Evolutionary conservation across 2,113 vertebrate species (phyloP), one percentile per base, ranked within the genome.

Genomic region (Penelope pileata): DNA sequence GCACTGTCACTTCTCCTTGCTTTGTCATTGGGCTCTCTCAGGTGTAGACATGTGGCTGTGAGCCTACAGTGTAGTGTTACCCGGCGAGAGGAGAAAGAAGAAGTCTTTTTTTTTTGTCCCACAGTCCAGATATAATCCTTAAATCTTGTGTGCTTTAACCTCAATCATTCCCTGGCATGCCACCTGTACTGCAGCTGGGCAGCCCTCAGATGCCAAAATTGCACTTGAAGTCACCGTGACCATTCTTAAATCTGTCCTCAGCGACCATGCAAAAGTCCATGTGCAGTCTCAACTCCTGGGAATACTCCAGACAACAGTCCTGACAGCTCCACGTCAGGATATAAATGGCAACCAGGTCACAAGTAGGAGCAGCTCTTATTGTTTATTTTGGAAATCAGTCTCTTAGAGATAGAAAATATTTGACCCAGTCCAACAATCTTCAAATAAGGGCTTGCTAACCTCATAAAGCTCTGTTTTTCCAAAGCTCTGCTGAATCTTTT

Each of bases 211-310:
- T 56, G 56, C 38, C 62, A 19, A 83, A 70, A 36, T 60, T 78
- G 47, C 15, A 10, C 47, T 47, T 69, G 7, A 66, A 83, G n/a
- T 32, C 81, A 62, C 50, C 23, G 6, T 14, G 18, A 53, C 17
- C 24, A 53, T 6, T n/a, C 5, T 16, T 66, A 58, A 47, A 40
- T 53, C 68, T 68, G 12, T 30, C 10, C 5, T 87, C 1, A 0
- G 38, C 47, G 38, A 36, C 26, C 1, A 0, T 5, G 1, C 24
- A n/a, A 59, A 27, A 24, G 21, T 29, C 36, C 10, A 2, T 3
- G 6, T 27, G 42, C 29, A n/a, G 30, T 73, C 42, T 85, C 40
- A 32, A 34, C 48, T 80, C 23, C 63, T 36, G 68, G 45, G 51
- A 93, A 42, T n/a, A 22, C 10, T 66, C n/a, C 50, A 64, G n/a